These are phyloP conservation scores for Fulmarus glacialis DNA, from an alignment of 2,113 vertebrate species.

Conservation along the genomic window DNA sequence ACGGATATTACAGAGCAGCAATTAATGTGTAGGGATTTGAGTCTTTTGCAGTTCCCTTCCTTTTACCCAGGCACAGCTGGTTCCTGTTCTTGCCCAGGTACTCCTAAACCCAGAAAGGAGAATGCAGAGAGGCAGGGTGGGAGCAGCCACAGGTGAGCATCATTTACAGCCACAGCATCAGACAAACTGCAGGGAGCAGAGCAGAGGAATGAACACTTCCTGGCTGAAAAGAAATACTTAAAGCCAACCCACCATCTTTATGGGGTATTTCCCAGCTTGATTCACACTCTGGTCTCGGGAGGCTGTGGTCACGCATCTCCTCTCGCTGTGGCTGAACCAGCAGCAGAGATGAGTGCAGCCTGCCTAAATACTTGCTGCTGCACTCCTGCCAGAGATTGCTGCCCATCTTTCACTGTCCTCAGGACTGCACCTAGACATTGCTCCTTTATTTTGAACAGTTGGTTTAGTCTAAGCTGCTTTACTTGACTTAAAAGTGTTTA, in stretches of 20 bases:
- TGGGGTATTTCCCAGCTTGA: constrained; percentile 11
- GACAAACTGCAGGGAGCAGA: background rate
- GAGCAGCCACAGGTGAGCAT: background rate
- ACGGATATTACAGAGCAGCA: background rate
- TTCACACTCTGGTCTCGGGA: background rate
- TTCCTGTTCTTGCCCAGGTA: background rate
- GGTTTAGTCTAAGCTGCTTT: background rate
- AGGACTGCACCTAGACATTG: background rate
- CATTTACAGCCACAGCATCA: background rate
- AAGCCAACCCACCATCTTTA: background rate
- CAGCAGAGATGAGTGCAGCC: background rate
- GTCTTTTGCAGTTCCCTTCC: background rate
- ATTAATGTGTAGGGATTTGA: background rate
- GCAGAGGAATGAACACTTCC: background rate
- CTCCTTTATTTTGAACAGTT: background rate
- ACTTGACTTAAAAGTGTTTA: background rate
- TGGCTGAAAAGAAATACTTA: background rate
- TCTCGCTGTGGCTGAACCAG: background rate
- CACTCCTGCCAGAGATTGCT: background rate
- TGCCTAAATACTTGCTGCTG: background rate
- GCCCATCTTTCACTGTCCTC: background rate
- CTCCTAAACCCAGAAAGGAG: background rate
- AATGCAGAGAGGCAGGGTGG: background rate
- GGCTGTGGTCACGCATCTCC: background rate
- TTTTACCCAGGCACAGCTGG: background rate